A percentile compares a stretch with the other conserved stretches of the same genome.
phyloP scores from a whole-genome alignment of 2,113 vertebrate species.

The Cacatua alba region DNA sequence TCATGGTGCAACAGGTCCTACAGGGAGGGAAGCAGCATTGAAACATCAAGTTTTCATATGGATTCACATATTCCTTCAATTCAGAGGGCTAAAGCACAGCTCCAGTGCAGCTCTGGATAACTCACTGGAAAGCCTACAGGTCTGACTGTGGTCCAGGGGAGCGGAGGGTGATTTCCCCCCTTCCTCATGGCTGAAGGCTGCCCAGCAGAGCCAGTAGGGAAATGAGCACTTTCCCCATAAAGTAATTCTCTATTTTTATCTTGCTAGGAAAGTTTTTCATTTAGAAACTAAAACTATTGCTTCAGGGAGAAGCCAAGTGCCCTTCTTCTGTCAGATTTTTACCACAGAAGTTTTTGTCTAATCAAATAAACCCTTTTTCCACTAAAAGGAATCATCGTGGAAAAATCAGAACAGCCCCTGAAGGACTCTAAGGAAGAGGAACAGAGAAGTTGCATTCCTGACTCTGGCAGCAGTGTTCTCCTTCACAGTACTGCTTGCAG shows the following conservation, averaged over 20 bases:
- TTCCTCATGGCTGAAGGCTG: background rate
- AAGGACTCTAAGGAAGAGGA: background rate
- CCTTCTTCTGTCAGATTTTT: background rate
- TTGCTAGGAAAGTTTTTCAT: background rate
- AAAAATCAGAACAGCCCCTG: background rate
- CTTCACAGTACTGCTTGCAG: background rate
- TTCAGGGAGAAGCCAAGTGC: background rate
- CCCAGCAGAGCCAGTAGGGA: background rate
- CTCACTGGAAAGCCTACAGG: background rate
- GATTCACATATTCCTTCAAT: background rate
- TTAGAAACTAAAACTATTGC: background rate
- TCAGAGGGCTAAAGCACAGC: background rate
- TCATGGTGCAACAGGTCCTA: background rate
- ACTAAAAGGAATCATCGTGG: background rate
- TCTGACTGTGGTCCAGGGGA: background rate
- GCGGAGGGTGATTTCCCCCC: background rate
- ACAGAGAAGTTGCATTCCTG: background rate
- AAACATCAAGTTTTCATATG: background rate
- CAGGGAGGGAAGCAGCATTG: background rate
- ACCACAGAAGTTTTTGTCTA: background rate
- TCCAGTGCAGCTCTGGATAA: background rate
- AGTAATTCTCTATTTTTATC: conserved; percentile 48
- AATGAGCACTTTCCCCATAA: conserved; percentile 1
- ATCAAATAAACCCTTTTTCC: background rate
- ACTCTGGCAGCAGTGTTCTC: background rate